Evolutionary conservation across 2,797 vertebrate species (phyloP), one percentile per base, ranked within the genome.

Genomic region (Babyrousa celebensis): DNA sequence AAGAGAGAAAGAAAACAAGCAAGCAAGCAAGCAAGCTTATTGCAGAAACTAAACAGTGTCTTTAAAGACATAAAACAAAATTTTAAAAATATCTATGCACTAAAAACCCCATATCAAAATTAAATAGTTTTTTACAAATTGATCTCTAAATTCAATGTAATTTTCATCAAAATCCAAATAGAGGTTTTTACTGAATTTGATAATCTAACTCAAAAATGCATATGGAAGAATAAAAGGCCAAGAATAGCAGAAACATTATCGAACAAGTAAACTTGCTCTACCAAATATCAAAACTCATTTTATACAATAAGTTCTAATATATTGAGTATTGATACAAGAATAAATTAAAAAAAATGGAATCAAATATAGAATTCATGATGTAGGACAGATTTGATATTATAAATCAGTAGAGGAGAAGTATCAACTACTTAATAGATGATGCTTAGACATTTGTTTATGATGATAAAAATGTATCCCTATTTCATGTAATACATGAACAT

Each of bases 131-230:
- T 80, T 40, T 6, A 54, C 20, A 90, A 48, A 72, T 80, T 88
- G 62, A 25, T 93, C 52, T 80, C 36, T 85, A 93, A 80, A 60
- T 85, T 67, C 4, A 93, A 58, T 17, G 25, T 15, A 60, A 15
- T 60, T 93, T 79, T 67, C 7, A 80, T 67, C 70, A 90, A 80
- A 71, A 85, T 40, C 14, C 20, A 82, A 93, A 80, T 60, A 85
- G 20, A 77, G 4, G 4, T 40, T 86, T 68, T 93, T 14, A 40
- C 5, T 82, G 23, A 60, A 40, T 43, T 54, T 82, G 20, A 82
- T 83, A 92, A 43, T n/a, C 10, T 75, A 77, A 70, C 12, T 29
- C 29, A 56, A 52, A 72, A 89, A 89, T 36, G 9, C 14, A 27
- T 67, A 9, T 9, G 11, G 48, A 89, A 85, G 48, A 93, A 74